phyloP scores from a whole-genome alignment of 2,797 vertebrate species.

The Pteropus rufus region DNA sequence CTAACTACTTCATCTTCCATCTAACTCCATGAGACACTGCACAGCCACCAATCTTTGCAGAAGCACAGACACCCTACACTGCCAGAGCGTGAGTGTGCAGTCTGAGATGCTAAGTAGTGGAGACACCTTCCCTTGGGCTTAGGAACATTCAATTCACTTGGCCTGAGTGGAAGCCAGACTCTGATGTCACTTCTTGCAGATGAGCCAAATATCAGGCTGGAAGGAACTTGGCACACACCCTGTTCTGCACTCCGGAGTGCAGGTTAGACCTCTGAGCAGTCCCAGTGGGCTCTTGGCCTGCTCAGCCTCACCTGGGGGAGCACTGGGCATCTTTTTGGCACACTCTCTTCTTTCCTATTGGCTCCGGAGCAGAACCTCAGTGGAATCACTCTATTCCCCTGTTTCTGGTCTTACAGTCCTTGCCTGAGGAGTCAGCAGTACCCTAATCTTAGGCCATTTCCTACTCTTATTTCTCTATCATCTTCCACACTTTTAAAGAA shows the following conservation, averaged over 20 bases:
- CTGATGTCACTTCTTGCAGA: not conserved
- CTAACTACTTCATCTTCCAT: not conserved
- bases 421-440: not conserved
- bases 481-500: not conserved
- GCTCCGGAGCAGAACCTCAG: not conserved
- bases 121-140: not conserved
- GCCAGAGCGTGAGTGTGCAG: accelerated
- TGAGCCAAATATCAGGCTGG: not conserved
- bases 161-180: not conserved
- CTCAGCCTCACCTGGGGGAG: not conserved
- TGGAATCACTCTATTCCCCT: not conserved
- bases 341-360: not conserved
- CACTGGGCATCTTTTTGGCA: not conserved
- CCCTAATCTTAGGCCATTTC: not conserved
- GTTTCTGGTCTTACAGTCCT: not conserved
- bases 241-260: not conserved
- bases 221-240: not conserved
- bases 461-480: not conserved
- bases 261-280: not conserved
- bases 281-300: not conserved
- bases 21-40: not conserved
- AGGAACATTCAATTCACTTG: not conserved
- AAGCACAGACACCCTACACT: not conserved
- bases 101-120: not conserved
- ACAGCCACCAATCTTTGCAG: not conserved